phyloP scores from a whole-genome alignment of 2,113 vertebrate genomes.

The Arothron firmamentum region DNA sequence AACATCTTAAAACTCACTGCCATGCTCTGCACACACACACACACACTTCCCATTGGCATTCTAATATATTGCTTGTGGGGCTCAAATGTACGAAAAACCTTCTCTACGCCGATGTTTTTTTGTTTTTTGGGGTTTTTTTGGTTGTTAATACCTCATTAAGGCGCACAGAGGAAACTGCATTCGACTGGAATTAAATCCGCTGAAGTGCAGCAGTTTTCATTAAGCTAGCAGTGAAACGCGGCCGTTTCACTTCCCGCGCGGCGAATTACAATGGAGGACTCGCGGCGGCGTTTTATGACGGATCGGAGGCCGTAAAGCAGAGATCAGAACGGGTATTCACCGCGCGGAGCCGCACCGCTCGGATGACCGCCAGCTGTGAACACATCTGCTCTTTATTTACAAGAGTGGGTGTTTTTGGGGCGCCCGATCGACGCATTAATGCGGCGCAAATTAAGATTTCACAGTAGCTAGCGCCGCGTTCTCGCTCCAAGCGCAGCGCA shows the following conservation, averaged over 20 bases:
- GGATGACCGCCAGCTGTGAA: slow-evolving; percentile 38
- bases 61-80: slow-evolving; percentile 48
- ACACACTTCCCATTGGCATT: not conserved
- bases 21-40: slow-evolving; percentile 3
- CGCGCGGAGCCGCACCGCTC: slow-evolving; percentile 23
- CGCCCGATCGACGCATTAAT: slow-evolving; percentile 27
- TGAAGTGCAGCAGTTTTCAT: slow-evolving; percentile 52
- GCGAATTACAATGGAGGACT: slow-evolving; percentile 13
- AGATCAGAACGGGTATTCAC: slow-evolving; percentile 36
- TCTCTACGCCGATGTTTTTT: slow-evolving; percentile 34
- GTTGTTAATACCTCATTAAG: slow-evolving; percentile 68
- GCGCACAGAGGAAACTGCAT: slow-evolving; percentile 66
- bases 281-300: slow-evolving; percentile 30
- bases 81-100: slow-evolving; percentile 30
- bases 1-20: slow-evolving; percentile 42
- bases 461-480: no score
- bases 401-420: slow-evolving; percentile 19
- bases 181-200: slow-evolving; percentile 48
- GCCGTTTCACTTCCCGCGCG: not conserved
- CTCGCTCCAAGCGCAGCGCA: no score
- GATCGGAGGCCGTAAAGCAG: slow-evolving; percentile 27
- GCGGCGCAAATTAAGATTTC: slow-evolving; percentile 26
- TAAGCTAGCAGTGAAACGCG: slow-evolving; percentile 31
- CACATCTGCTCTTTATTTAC: slow-evolving; percentile 41
- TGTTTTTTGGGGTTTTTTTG: slow-evolving; percentile 43